These are phyloP conservation scores for Cebus imitator DNA, from an alignment of 2,113 vertebrate genomes.

Conservation along the genomic window DNA sequence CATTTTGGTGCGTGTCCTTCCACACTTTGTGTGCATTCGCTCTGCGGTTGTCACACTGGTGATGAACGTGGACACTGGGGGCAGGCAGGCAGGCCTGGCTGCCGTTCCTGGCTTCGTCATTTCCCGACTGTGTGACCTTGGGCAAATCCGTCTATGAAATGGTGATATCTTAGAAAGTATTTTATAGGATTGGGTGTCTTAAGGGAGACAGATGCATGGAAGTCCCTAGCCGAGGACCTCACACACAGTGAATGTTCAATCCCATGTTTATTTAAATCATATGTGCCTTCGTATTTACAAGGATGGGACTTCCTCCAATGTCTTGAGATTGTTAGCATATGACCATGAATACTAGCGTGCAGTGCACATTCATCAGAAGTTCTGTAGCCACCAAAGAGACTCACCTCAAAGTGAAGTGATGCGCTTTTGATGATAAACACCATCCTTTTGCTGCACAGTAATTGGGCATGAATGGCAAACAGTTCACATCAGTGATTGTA, in stretches of 20 bases:
- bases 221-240: neutral
- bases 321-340: conserved; percentile 27
- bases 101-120: neutral
- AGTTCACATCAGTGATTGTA: conserved; percentile 52
- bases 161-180: neutral
- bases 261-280: neutral
- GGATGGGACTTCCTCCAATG: neutral
- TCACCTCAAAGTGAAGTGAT: neutral
- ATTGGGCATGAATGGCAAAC: conserved; percentile 65
- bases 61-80: neutral
- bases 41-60: neutral
- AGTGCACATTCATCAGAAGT: neutral
- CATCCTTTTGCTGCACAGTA: conserved; percentile 35
- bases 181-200: neutral
- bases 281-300: neutral
- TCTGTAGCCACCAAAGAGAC: conserved; percentile 11
- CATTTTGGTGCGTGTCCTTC: neutral
- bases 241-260: neutral
- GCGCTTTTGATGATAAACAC: conserved; percentile 60
- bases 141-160: neutral
- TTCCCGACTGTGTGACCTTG: conserved; percentile 44
- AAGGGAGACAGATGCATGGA: neutral
- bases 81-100: neutral
- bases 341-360: neutral
- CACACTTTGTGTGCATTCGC: neutral